Conservation (phyloP, 2,797 vertebrate genomes). For the Urophycis tenuis region DNA sequence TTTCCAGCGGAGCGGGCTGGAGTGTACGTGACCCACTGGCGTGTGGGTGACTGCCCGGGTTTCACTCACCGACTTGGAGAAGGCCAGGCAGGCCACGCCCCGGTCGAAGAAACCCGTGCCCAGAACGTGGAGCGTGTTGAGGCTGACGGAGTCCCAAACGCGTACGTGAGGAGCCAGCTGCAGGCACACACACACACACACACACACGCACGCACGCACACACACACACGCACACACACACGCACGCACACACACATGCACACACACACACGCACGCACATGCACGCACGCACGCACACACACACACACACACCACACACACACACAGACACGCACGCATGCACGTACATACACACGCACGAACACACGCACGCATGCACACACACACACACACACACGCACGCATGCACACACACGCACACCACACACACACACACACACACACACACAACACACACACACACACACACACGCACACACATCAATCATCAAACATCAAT, state of each 20-base stretch:
- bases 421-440: constrained; percentile 52
- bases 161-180: constrained; percentile 91
- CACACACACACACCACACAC: neutral
- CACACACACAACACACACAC: constrained; percentile 19
- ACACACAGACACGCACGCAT: neutral
- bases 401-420: neutral
- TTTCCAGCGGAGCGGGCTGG: neutral
- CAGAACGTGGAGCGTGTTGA: constrained; percentile 91
- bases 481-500: too few species aligned
- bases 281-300: constrained; percentile 14
- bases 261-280: constrained; percentile 17
- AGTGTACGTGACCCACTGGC: neutral
- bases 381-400: constrained; percentile 4
- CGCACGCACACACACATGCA: constrained; percentile 71
- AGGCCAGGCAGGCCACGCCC: constrained; percentile 90
- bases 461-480: constrained; percentile 11
- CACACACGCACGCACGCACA: constrained; percentile 10
- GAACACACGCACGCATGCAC: constrained; percentile 15
- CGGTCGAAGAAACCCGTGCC: constrained; percentile 92
- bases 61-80: constrained; percentile 92
- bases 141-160: constrained; percentile 95
- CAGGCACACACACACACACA: constrained; percentile 15
- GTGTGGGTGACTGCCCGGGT: neutral
- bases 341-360: neutral
- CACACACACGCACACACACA: neutral